Base-by-base conservation (phyloP, 2,113 vertebrate species). In the Centropus bengalensis region DNA sequence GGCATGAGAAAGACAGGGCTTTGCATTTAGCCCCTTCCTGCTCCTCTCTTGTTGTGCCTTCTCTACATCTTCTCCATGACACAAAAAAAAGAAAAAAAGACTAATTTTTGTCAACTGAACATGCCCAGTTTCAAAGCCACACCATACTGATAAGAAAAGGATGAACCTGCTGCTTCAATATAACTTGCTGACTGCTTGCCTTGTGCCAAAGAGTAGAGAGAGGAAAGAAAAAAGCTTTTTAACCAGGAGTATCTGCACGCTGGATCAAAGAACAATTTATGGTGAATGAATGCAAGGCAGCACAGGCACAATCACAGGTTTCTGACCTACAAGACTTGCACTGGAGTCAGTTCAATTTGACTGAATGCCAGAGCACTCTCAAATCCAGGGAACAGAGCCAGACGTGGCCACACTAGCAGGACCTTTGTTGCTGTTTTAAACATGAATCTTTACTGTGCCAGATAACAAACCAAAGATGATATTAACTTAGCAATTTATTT, bases 391-490 rank as follows among this genome's bases (percentile, higher is more conserved):
- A 93, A 86, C 38, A 67, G 55, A 89, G 82, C 81, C 88, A 94
- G 91, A 78, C 49, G 63, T 69, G 90, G 94, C 68, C 80, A 86
- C 75, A 60, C 85, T 56, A 86, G 83, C 88, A 91, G 91, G 86
- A 85, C 71, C 51, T 91, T 71, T 86, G 60, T 64, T 89, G 62
- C 59, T 74, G 82, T 45, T 90, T 82, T 52, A 77, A 91, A 79
- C 36, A 33, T 9, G 26, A 38, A 28, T 79, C 74, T 82, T 88
- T 93, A 79, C 59, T 47, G 33, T 47, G 56, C 33, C 42, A 89
- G 78, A 76, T 88, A 79, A 91, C 45, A 91, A 89, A 92, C 52
- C 49, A 62, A 75, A 87, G n/a, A 75, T 36, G 10, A 24, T 66
- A 85, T 58, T 91, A 93, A 59, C 18, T 51, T 49, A 69, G 81